A percentile compares a stretch with the other conserved stretches of the same genome.
Evolutionary conservation across 2,113 vertebrate species (phyloP).

Genomic region (Alethe diademata): DNA sequence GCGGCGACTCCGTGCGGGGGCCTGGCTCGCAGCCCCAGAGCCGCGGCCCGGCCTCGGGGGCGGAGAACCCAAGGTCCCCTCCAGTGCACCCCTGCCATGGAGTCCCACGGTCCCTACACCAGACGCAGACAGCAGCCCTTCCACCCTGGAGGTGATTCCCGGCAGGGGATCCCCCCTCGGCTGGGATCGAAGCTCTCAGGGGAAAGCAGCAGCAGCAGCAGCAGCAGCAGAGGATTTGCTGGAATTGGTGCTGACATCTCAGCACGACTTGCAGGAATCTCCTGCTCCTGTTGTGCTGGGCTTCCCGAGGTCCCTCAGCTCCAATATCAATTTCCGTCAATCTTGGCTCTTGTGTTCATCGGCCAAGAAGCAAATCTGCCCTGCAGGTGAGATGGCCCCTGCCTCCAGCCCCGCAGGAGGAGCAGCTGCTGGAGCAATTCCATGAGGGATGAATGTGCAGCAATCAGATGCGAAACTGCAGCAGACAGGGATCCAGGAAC

Average conservation of each 20-base stretch:
- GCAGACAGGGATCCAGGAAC: background rate
- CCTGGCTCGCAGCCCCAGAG: background rate
- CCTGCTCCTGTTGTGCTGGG: background rate
- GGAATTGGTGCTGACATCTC: background rate
- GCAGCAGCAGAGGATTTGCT: too few species aligned
- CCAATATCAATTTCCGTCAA: background rate
- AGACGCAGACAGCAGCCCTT: fast-evolving
- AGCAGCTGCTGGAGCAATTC: background rate
- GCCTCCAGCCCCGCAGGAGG: background rate
- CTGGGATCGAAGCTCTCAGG: background rate
- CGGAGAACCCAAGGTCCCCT: background rate
- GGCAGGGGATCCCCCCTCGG: background rate
- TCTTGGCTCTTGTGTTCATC: background rate
- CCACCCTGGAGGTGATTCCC: fast-evolving
- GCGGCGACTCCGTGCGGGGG: background rate
- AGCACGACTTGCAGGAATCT: background rate
- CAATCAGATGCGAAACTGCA: background rate
- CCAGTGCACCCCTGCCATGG: background rate
- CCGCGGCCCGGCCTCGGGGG: background rate
- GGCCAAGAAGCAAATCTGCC: too few species aligned
- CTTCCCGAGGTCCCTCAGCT: background rate
- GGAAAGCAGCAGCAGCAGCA: background rate
- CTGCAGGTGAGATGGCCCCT: background rate
- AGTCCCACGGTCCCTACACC: background rate
- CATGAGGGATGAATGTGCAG: background rate